Evolutionary conservation across 1,140 invertebrate genomes (phyloP), one percentile per base, ranked within the genome.

Genomic region (Tetramorium parvispinum): DNA sequence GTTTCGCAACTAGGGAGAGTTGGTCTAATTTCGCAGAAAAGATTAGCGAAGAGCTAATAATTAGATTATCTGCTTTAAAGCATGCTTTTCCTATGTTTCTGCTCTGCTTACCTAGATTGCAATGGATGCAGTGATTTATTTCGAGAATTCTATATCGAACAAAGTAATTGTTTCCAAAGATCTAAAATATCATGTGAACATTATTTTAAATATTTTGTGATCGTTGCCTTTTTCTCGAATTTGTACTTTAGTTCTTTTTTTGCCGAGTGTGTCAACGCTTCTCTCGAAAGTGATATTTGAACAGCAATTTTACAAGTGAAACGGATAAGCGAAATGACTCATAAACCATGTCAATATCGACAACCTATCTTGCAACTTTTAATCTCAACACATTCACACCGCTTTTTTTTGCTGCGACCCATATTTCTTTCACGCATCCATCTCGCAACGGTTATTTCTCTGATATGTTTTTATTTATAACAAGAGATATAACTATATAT

Each of bases 11-110:
- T 89, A 55, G 49, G 75, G 85, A 89, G 81, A 88, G 61, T 91
- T 86, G 75, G 76, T 88, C 88, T 91, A 91, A 91, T 91, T 91
- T 59, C 49, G 24, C 21, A 63, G 71, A 86, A 83, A 88, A 91
- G 90, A 91, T 91, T 91, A 91, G 88, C 88, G 61, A 86, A 55
- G 57, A 81, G 16, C 76, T 71, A 85, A 89, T 91, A 91, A 91
- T 89, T 78, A 85, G 91, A 88, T 91, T 91, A 87, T 73, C 63
- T 73, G 82, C 66, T 90, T 91, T 90, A 88, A 91, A 88, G 51
- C 51, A n/a, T 79, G 59, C 37, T 66, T 85, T 85, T 57, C 73
- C 21, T 86, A 82, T 85, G 78, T 87, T 87, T 75, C 66, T 16
- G 16, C 46, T 65, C 43, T 78, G n/a, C 16, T 85, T 78, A 49